Conservation (phyloP, 2,888 invertebrate genomes). For the Melanostoma scalare region DNA sequence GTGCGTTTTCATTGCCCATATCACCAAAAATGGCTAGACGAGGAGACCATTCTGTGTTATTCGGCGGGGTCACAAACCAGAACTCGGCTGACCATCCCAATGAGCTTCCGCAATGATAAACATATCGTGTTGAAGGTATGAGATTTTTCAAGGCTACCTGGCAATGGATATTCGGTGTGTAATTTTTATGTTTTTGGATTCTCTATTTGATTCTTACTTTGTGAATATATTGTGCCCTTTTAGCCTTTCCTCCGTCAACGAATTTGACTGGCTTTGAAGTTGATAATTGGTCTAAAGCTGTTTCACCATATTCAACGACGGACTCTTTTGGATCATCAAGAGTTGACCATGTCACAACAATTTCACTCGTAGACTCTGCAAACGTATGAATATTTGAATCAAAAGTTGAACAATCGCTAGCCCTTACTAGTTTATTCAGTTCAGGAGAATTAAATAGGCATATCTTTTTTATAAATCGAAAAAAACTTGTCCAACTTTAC, state of each 20-base stretch:
- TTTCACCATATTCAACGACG: constrained; percentile 89
- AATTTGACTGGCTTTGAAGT: constrained; percentile 85
- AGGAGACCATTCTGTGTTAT: constrained; percentile 88
- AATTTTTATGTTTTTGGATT: neutral
- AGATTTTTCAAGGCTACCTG: constrained; percentile 84
- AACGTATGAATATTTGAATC: constrained; percentile 5
- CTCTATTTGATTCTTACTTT: constrained; percentile 83
- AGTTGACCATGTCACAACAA: constrained; percentile 93
- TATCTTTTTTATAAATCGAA: too few relatives aligned
- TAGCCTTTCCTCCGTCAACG: constrained; percentile 87
- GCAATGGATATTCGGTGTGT: constrained; percentile 1
- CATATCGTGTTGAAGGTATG: constrained; percentile 85
- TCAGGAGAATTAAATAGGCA: too few relatives aligned
- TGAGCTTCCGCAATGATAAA: constrained; percentile 91
- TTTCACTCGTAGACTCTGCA: constrained; percentile 86
- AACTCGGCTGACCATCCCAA: constrained; percentile 92
- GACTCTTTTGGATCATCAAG: constrained; percentile 86
- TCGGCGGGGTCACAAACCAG: constrained; percentile 88
- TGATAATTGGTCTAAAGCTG: constrained; percentile 83
- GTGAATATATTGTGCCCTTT: constrained; percentile 89
- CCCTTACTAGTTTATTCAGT: too few relatives aligned
- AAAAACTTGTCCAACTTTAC: too few relatives aligned
- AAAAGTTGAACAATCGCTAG: neutral
- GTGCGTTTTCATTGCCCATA: constrained; percentile 95
- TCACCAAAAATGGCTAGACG: constrained; percentile 95